These are phyloP conservation scores for Fukomys damarensis DNA, from an alignment of 2,113 vertebrate genomes.

Conservation along the genomic window DNA sequence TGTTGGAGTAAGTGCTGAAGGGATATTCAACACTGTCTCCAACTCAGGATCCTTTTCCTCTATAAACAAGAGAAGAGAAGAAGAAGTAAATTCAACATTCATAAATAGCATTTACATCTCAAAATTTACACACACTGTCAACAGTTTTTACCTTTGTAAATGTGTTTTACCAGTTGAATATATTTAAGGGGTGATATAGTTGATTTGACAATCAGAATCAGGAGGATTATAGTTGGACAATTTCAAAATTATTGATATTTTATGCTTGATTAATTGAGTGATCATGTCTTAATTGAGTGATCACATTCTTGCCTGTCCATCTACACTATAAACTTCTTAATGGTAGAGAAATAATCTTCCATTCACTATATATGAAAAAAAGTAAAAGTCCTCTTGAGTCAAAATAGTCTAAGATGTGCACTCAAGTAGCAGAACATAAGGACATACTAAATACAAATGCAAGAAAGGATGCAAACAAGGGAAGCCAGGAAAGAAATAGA, in stretches of 20 bases:
- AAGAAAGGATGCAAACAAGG: not conserved
- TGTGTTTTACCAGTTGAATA: not conserved
- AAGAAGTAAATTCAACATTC: not conserved
- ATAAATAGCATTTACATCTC: not conserved
- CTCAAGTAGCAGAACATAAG: not conserved
- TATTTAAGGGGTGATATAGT: not conserved
- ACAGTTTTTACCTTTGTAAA: not conserved
- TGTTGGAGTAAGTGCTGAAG: conserved; percentile 77
- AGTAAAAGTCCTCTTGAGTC: not conserved
- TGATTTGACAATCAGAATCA: conserved; percentile 51
- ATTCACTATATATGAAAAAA: not conserved
- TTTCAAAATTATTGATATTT: not conserved
- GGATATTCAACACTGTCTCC: conserved; percentile 84
- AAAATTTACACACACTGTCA: not conserved
- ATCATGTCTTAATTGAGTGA: no score
- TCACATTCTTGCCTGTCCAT: not conserved
- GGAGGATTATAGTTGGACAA: not conserved
- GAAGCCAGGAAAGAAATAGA: not conserved
- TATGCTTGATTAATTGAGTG: not conserved
- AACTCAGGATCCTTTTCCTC: conserved; percentile 79
- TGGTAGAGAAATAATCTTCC: not conserved
- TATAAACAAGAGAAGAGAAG: conserved; percentile 65
- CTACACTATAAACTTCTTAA: not conserved
- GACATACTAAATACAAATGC: not conserved
- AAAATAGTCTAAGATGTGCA: not conserved